These are phyloP conservation scores for Hirtodrosophila duncani DNA, from an alignment of 2,888 invertebrate genomes.

Conservation along the genomic window DNA sequence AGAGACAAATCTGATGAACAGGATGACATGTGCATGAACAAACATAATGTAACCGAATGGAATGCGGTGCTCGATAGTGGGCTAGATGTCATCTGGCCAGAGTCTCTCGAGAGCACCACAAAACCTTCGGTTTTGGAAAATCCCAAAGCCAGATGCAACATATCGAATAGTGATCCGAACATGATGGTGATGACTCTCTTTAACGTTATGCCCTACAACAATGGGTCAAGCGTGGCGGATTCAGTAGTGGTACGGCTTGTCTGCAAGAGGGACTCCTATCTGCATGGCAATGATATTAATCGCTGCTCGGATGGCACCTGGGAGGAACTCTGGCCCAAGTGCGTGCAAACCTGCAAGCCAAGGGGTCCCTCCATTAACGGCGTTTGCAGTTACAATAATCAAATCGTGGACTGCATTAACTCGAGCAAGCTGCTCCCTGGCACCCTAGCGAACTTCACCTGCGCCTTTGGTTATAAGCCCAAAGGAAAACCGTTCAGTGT, in stretches of 20 bases:
- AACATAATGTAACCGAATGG: not conserved
- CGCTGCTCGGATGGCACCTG: conserved; percentile 27
- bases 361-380: not conserved
- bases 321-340: conserved; percentile 14
- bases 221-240: not conserved
- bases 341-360: conserved; percentile 8
- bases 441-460: not conserved
- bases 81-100: too few species aligned
- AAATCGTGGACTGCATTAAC: conserved; percentile 6
- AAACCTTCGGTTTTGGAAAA: not conserved
- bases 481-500: too few species aligned
- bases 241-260: not conserved
- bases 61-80: too few species aligned
- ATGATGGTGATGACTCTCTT: not conserved
- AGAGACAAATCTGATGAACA: conserved; percentile 34
- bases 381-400: not conserved
- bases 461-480: too few species aligned
- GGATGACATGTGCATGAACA: conserved; percentile 5
- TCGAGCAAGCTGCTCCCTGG: not conserved
- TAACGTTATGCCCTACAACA: conserved; percentile 9
- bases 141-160: too few species aligned
- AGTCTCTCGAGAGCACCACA: too few species aligned
- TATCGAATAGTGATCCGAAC: not conserved
- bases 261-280: not conserved
- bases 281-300: conserved; percentile 17